Conservation (phyloP, 2,888 invertebrate species). For the Thecocarcelia acutangulata region DNA sequence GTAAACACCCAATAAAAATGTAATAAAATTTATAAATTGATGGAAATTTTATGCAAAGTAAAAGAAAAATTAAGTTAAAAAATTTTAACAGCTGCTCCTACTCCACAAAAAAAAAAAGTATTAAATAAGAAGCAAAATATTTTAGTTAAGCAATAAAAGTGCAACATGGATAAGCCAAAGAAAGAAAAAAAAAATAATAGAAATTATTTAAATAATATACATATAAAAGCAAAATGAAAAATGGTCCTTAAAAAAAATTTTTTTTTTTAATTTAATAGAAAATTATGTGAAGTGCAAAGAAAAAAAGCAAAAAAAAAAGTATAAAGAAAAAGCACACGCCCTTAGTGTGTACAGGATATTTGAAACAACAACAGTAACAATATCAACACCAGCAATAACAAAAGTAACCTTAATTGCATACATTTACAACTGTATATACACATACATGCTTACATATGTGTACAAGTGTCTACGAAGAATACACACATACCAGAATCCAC, state of each 20-base stretch:
- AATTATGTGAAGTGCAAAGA: slow-evolving; percentile 55
- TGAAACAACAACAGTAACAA: slow-evolving; percentile 53
- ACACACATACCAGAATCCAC: slow-evolving; percentile 10
- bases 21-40: neutral
- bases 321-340: slow-evolving; percentile 70
- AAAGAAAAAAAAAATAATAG: too few species aligned
- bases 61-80: neutral
- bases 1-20: neutral
- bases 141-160: slow-evolving; percentile 31
- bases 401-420: slow-evolving; percentile 62
- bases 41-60: neutral
- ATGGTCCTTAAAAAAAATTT: slow-evolving; percentile 19
- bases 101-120: slow-evolving; percentile 12
- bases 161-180: neutral
- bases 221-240: neutral
- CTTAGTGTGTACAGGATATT: slow-evolving; percentile 69
- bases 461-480: slow-evolving; percentile 1
- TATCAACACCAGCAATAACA: slow-evolving; percentile 44
- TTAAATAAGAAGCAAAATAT: slow-evolving; percentile 6
- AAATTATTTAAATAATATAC: neutral
- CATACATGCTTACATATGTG: neutral
- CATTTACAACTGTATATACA: slow-evolving; percentile 28
- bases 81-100: slow-evolving; percentile 67
- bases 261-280: slow-evolving; percentile 49
- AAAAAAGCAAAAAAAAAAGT: slow-evolving; percentile 36